Conservation (phyloP, 2,888 invertebrate species). For the Cataglyphis altisquamis region DNA sequence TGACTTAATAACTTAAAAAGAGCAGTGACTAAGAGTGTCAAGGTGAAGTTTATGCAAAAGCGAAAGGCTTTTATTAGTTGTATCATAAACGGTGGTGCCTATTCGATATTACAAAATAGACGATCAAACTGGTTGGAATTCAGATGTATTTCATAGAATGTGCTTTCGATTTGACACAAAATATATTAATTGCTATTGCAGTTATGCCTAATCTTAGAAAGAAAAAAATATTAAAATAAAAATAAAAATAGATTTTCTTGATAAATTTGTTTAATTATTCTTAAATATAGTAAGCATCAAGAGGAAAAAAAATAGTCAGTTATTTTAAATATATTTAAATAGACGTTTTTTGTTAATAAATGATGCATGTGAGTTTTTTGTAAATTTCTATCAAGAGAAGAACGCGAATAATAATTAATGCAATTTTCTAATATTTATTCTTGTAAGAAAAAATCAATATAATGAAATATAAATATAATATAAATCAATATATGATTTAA, state of each 20-base stretch:
- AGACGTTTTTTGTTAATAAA: background rate
- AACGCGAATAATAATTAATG: background rate
- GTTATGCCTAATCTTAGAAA: slow-evolving; percentile 1
- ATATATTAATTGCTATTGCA: background rate
- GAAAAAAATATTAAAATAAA: background rate
- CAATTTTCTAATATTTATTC: background rate
- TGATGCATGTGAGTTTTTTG: background rate
- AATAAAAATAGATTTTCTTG: too few relatives aligned
- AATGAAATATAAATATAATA: background rate
- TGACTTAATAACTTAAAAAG: background rate
- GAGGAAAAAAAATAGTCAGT: too few relatives aligned
- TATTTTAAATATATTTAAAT: too few relatives aligned
- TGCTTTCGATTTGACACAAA: background rate
- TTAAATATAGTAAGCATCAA: too few relatives aligned
- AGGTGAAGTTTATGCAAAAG: background rate
- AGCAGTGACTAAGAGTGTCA: background rate
- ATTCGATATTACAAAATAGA: slow-evolving; percentile 32
- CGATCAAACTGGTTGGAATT: slow-evolving; percentile 5
- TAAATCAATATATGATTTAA: background rate
- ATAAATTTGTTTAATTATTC: too few relatives aligned
- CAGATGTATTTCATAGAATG: background rate
- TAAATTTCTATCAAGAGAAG: background rate
- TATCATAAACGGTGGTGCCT: background rate
- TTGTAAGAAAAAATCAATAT: background rate
- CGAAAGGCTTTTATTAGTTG: slow-evolving; percentile 25